A percentile compares a stretch with the other conserved stretches of the same genome.
These are phyloP conservation scores for Thymelicus sylvestris DNA, from an alignment of 2,888 invertebrate species.

Conservation along the genomic window DNA sequence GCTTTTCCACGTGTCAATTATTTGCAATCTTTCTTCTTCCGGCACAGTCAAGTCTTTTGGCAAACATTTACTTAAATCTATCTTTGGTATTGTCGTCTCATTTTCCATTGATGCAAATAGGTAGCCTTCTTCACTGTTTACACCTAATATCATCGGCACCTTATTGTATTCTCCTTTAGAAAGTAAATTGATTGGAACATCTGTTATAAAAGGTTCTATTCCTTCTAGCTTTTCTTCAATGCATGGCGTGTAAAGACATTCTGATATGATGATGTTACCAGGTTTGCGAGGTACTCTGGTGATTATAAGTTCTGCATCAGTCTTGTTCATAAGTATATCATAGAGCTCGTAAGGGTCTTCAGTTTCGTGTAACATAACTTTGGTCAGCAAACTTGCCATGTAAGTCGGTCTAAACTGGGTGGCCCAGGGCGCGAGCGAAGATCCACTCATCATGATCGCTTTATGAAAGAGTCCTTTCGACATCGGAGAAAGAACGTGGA, in stretches of 20 bases:
- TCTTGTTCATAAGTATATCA: constrained; percentile 59
- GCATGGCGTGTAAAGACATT: constrained; percentile 66
- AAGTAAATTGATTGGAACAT: constrained; percentile 59
- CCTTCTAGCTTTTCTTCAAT: constrained; percentile 63
- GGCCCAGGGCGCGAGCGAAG: constrained; percentile 64
- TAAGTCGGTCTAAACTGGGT: constrained; percentile 64
- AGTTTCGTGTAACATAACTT: constrained; percentile 59
- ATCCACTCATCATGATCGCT: constrained; percentile 73
- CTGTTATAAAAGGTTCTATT: constrained; percentile 66
- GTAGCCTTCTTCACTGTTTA: constrained; percentile 64
- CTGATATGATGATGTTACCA: constrained; percentile 58
- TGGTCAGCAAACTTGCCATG: constrained; percentile 64
- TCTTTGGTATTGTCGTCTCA: constrained; percentile 53
- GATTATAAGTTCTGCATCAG: constrained; percentile 60
- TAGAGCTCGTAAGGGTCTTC: constrained; percentile 62
- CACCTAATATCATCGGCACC: constrained; percentile 69
- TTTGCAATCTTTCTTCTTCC: constrained; percentile 47
- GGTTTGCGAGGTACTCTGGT: constrained; percentile 62
- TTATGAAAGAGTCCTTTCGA: constrained; percentile 71
- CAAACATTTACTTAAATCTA: constrained; percentile 59
- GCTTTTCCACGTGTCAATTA: constrained; percentile 56
- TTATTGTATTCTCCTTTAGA: constrained; percentile 61
- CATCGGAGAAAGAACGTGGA: constrained; percentile 67
- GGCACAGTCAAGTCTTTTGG: constrained; percentile 66
- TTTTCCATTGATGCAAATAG: constrained; percentile 62